Base-by-base conservation (phyloP, 1,140 invertebrate species). In the Zaprionus gabonicus region DNA sequence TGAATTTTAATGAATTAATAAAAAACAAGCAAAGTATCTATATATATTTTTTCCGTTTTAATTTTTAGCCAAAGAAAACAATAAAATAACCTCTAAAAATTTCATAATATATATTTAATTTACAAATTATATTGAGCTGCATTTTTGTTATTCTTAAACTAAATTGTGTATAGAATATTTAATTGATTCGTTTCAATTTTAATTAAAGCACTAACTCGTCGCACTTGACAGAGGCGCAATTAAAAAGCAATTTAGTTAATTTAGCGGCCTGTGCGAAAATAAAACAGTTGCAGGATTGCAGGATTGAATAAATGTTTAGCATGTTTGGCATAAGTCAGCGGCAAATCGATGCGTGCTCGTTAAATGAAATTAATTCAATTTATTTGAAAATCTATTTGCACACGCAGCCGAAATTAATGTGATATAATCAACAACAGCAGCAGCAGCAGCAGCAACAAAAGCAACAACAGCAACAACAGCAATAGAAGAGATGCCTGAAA, bases 181-280 rank as follows among this genome's bases (percentile, higher is more conserved):
- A 51, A 51, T 51, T 23, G 27, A 23, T 12, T 78, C 66, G 66
- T 76, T 59, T 53, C 4, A 25, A 34, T 73, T 88, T 87, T 78
- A 87, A 88, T 87, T 81, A 78, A 88, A 88, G 74, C 66, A 38
- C 68, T 63, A 28, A 38, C 62, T 55, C 64, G 68, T 90, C 83
- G 71, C 62, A 76, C 70, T 88, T 63, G 77, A 51, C 34, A 73
- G 63, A 71, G 81, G 81, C 76, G 64, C 68, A 78, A 87, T 87
- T 88, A 90, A 87, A 90, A 90, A 82, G 73, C 79, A 90, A 90
- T 90, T 90, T 90, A 77, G 79, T 82, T 85, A 90, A 90, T 90
- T 80, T 75, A 62, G 27, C 66, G 64, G 38, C 46, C 34, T 58
- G 46, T 31, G 69, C 41, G 49, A 44, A 72, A 51, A 53, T 36